Evolutionary conservation across 2,113 vertebrate species (phyloP).

Genomic region (Nyctibius bracteatus): DNA sequence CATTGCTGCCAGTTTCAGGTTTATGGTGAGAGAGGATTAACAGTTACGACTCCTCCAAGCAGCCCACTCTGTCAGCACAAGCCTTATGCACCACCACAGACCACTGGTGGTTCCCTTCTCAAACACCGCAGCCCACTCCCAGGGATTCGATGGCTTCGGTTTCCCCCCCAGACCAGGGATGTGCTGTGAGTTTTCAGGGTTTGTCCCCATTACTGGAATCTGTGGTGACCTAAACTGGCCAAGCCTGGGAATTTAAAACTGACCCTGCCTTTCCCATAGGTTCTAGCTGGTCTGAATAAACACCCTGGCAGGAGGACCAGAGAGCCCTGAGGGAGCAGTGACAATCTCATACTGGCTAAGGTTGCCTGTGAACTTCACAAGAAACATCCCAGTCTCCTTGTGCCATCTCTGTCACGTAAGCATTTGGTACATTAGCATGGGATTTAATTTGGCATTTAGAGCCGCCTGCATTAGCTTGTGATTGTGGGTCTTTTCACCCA

Average conservation of each 20-base stretch:
- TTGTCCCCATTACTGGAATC: not conserved
- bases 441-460: not conserved
- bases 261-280: not conserved
- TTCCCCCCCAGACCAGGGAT: not conserved
- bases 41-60: not conserved
- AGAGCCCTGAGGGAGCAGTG: not conserved
- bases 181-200: not conserved
- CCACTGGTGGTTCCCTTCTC: not conserved
- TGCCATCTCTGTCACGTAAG: rapidly evolving
- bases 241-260: not conserved
- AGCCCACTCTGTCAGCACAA: not conserved
- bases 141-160: rapidly evolving
- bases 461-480: not conserved
- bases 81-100: not conserved
- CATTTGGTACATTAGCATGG: not conserved
- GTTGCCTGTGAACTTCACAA: not conserved
- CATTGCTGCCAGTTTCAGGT: not conserved
- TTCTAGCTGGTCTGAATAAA: not conserved
- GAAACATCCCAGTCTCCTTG: not conserved
- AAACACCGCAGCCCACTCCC: rapidly evolving
- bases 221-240: not conserved
- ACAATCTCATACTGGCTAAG: not conserved
- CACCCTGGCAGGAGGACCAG: not conserved
- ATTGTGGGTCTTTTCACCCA: not conserved
- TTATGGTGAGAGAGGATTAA: not conserved